phyloP scores from a whole-genome alignment of 2,113 vertebrate genomes.

The Ammodytes marinus region DNA sequence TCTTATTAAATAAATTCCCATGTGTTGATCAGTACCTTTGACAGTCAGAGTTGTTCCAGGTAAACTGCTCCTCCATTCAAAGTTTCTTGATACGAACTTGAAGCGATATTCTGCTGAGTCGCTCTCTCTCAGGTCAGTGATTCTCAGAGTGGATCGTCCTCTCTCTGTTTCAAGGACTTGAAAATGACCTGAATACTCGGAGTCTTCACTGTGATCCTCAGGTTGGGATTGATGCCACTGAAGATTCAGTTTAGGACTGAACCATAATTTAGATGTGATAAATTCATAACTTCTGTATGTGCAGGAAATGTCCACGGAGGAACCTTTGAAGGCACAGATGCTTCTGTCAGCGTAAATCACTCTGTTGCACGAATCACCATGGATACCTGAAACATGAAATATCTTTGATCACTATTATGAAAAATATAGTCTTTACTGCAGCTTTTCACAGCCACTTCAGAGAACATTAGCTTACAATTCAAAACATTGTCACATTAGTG shows the following conservation, averaged over 20 bases:
- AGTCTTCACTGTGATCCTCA: background rate
- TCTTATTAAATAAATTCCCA: background rate
- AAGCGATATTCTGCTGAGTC: slow-evolving; percentile 53
- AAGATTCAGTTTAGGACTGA: background rate
- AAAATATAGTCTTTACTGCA: too few species aligned
- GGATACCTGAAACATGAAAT: background rate
- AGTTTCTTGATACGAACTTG: rapidly evolving
- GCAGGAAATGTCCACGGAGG: slow-evolving; percentile 28
- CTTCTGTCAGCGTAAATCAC: background rate
- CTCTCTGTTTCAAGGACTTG: rapidly evolving
- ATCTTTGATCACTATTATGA: background rate
- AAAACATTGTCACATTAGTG: background rate
- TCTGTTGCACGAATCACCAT: background rate
- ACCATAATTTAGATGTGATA: background rate
- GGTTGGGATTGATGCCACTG: background rate
- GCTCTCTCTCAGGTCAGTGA: slow-evolving; percentile 12
- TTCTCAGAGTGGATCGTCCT: slow-evolving; percentile 40
- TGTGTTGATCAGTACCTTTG: slow-evolving; percentile 22
- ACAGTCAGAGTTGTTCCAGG: slow-evolving; percentile 52
- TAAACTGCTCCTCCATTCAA: background rate
- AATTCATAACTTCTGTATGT: background rate
- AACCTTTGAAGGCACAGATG: slow-evolving; percentile 39
- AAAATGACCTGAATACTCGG: background rate
- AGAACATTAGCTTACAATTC: background rate
- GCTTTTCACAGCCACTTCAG: background rate